These are phyloP conservation scores for Eretmodus cyanostictus DNA, from an alignment of 2,113 vertebrate genomes.

Conservation along the genomic window DNA sequence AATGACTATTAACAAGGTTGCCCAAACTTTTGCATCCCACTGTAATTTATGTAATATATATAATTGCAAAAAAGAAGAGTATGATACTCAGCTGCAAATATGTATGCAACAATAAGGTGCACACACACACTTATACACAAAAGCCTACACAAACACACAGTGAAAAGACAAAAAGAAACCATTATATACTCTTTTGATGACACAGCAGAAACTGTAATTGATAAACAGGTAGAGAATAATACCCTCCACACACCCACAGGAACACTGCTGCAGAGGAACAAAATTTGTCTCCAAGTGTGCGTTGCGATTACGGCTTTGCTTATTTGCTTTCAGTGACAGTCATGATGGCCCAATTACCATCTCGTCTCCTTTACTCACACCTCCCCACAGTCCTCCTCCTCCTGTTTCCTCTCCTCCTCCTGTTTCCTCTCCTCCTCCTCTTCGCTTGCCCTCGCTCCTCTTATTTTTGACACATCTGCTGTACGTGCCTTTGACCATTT, in stretches of 20 bases:
- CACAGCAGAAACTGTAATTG: conserved; percentile 40
- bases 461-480: background rate
- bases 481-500: conserved; percentile 22
- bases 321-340: conserved; percentile 34
- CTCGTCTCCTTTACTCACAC: background rate
- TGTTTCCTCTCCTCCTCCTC: background rate
- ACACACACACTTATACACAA: background rate
- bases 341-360: conserved; percentile 32
- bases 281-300: background rate
- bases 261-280: background rate
- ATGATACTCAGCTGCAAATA: background rate
- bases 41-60: background rate
- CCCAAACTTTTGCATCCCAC: background rate
- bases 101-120: background rate
- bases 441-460: background rate
- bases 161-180: conserved; percentile 44
- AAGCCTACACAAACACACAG: background rate
- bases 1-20: background rate
- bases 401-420: background rate
- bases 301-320: conserved; percentile 22
- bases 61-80: background rate
- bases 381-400: background rate
- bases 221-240: conserved; percentile 23
- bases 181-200: conserved; percentile 44
- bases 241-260: background rate